These are phyloP conservation scores for Myiagra hebetior DNA, from an alignment of 2,113 vertebrate species.

Conservation along the genomic window DNA sequence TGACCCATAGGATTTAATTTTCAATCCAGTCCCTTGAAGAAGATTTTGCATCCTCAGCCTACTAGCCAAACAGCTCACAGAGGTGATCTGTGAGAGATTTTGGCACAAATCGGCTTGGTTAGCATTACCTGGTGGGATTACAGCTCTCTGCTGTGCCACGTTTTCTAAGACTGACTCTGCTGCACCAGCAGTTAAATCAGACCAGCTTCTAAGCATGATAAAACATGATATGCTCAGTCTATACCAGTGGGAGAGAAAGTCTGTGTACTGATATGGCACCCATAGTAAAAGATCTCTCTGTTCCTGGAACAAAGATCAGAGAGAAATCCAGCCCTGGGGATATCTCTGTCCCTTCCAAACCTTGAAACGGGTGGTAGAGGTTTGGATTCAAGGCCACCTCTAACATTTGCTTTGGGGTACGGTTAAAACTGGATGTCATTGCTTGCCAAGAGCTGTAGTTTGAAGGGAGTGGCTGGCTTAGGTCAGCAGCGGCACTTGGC, in stretches of 20 bases:
- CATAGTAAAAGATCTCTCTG: background rate
- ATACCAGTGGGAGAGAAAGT: background rate
- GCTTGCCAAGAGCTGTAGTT: background rate
- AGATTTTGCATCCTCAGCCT: background rate
- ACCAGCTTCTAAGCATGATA: background rate
- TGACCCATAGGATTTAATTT: background rate
- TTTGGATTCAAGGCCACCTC: background rate
- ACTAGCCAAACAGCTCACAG: accelerated
- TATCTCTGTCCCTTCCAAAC: background rate
- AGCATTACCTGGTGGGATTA: background rate
- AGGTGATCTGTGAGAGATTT: background rate
- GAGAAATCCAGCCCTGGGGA: background rate
- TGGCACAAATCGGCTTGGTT: background rate
- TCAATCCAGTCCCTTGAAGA: background rate
- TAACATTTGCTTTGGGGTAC: background rate
- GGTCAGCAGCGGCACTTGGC: background rate
- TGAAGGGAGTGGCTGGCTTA: background rate
- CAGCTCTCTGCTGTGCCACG: background rate
- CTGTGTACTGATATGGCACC: background rate
- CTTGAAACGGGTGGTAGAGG: background rate
- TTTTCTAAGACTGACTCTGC: background rate
- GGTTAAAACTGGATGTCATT: background rate
- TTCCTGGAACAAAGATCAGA: background rate
- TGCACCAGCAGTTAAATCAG: background rate
- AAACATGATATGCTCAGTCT: background rate